These are phyloP conservation scores for Fratercula arctica DNA, from an alignment of 2,797 vertebrate species.

Conservation along the genomic window DNA sequence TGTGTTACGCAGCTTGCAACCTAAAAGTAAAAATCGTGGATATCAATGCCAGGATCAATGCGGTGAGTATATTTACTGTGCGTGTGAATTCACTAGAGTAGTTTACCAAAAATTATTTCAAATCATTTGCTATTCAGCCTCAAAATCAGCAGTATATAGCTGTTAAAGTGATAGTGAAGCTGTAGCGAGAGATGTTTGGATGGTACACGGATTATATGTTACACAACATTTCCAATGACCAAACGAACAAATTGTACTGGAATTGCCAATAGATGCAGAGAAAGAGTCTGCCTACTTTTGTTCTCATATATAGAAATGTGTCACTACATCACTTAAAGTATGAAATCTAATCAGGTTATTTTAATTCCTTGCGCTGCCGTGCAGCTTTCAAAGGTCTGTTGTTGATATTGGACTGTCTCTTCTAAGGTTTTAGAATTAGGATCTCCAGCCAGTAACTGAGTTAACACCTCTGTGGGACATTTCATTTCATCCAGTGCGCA, in stretches of 20 bases:
- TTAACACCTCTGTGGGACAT: background rate
- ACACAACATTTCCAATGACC: background rate
- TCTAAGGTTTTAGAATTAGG: background rate
- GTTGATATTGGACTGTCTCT: background rate
- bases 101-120: background rate
- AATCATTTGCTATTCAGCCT: background rate
- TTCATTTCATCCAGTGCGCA: background rate
- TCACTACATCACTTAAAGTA: background rate
- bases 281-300: rapidly evolving
- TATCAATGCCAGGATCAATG: rapidly evolving
- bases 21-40: background rate
- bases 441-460: background rate
- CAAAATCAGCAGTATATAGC: background rate
- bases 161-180: background rate
- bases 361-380: background rate
- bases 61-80: background rate
- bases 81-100: background rate
- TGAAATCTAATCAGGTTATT: background rate
- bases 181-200: too few species aligned
- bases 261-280: background rate
- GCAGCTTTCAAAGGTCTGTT: background rate
- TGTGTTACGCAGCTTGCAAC: background rate
- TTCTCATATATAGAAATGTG: too few species aligned
- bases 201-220: rapidly evolving
- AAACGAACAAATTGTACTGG: background rate